Evolutionary conservation across 2,888 invertebrate species (phyloP).

Genomic region (Parochlus steinenii): DNA sequence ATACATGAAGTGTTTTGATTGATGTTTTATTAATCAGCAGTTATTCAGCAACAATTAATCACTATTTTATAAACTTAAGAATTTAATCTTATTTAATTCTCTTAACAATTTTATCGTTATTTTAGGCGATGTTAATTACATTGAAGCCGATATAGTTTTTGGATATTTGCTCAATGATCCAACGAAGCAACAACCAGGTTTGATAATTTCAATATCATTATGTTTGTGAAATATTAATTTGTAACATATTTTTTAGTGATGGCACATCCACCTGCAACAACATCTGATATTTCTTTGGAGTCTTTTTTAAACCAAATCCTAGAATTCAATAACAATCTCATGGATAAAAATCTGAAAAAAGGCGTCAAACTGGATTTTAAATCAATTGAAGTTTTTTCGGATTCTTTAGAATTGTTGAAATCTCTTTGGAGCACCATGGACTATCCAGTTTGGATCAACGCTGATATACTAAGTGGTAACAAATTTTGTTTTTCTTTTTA

Average conservation of each 20-base stretch:
- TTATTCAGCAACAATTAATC: no score
- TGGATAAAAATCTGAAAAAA: constrained; percentile 33
- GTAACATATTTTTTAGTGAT: not conserved
- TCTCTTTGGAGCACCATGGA: constrained; percentile 32
- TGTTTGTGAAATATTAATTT: no score
- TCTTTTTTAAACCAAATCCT: constrained; percentile 49
- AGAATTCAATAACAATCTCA: constrained; percentile 31
- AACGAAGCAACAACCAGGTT: constrained; percentile 46
- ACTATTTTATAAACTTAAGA: no score
- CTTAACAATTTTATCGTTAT: no score
- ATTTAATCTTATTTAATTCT: no score
- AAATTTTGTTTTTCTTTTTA: not conserved
- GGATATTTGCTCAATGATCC: constrained; percentile 39
- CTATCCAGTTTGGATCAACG: constrained; percentile 73
- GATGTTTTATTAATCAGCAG: not conserved
- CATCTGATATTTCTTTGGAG: constrained; percentile 58
- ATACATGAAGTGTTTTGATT: not conserved
- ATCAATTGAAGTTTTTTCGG: constrained; percentile 50
- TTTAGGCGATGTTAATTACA: constrained; percentile 48
- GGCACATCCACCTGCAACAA: not conserved
- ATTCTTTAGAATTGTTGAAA: constrained; percentile 34
- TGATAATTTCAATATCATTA: no score
- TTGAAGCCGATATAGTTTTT: constrained; percentile 71
- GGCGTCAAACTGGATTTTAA: constrained; percentile 86
- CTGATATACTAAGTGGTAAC: constrained; percentile 47